phyloP scores from a whole-genome alignment of 2,797 vertebrate genomes.

The Gephyroberyx darwinii region DNA sequence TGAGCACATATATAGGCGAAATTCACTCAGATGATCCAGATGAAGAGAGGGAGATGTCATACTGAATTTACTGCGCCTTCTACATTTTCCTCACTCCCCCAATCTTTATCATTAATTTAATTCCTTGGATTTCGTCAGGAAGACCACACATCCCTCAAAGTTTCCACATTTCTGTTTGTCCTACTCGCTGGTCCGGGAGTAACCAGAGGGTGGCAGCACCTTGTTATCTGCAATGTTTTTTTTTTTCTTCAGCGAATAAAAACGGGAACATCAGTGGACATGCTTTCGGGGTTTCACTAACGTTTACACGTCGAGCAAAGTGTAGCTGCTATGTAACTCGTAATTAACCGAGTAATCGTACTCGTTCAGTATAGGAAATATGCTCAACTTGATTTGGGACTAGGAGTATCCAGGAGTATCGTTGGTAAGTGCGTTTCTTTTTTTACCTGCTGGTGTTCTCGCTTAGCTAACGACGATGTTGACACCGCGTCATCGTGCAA shows the following conservation, averaged over 20 bases:
- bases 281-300: too few species aligned
- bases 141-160: too few species aligned
- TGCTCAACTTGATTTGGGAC: neutral
- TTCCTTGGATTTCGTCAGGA: neutral
- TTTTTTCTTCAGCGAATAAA: constrained; percentile 22
- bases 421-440: constrained; percentile 33
- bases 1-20: too few species aligned
- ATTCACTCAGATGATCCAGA: too few species aligned
- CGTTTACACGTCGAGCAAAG: too few species aligned
- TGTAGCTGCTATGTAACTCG: neutral
- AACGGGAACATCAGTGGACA: neutral
- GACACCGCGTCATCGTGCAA: neutral
- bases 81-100: too few species aligned
- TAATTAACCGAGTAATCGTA: too few species aligned
- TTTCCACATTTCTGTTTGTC: neutral
- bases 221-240: neutral
- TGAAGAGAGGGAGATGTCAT: too few species aligned
- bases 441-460: neutral
- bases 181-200: neutral
- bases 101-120: too few species aligned
- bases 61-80: too few species aligned
- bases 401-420: neutral
- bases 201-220: neutral
- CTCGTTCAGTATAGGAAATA: neutral
- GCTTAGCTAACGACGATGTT: constrained; percentile 6